Evolutionary conservation across 2,888 invertebrate species (phyloP).

Genomic region (Agelastica alni): DNA sequence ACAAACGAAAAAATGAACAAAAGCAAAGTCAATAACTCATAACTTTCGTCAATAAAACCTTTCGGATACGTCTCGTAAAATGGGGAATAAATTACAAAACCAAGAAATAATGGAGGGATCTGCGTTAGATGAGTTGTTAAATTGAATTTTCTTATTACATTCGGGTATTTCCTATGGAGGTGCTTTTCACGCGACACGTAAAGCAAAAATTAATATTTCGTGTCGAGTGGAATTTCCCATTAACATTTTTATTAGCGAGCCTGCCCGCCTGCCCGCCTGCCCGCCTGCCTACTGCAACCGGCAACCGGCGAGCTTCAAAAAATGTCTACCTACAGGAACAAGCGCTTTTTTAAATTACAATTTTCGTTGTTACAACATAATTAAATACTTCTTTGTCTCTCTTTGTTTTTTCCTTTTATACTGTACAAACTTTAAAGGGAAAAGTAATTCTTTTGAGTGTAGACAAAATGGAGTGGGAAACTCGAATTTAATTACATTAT

Average conservation of each 20-base stretch:
- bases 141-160: constrained; percentile 19
- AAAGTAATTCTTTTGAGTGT: no score
- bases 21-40: no score
- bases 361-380: neutral
- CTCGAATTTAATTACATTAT: no score
- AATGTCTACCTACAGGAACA: neutral
- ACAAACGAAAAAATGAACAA: no score
- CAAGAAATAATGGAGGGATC: neutral
- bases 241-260: constrained; percentile 39
- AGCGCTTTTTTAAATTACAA: neutral
- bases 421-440: no score
- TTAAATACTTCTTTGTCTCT: neutral
- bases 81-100: constrained; percentile 8
- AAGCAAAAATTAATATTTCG: constrained; percentile 41
- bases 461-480: no score
- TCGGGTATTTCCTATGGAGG: constrained; percentile 6
- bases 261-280: constrained; percentile 20
- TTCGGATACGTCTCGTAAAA: constrained; percentile 9
- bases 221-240: constrained; percentile 40
- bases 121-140: constrained; percentile 3
- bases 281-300: neutral
- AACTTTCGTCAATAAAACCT: no score
- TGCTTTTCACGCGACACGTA: constrained; percentile 19
- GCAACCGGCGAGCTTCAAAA: neutral
- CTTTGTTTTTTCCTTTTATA: neutral